Conservation (phyloP, 2,888 invertebrate species). For the Myopa tessellatipennis region DNA sequence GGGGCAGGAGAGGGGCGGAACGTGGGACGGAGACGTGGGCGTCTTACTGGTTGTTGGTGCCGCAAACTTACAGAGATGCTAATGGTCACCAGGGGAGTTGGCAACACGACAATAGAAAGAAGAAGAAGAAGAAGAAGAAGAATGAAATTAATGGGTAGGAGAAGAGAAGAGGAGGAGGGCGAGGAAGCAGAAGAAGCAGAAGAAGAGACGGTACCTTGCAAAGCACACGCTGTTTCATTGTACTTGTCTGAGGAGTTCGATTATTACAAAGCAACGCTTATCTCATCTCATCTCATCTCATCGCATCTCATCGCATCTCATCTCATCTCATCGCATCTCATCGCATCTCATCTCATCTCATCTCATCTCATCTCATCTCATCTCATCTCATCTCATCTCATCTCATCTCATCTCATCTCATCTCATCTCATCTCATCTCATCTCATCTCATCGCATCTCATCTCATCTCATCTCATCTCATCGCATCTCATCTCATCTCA, state of each 20-base stretch:
- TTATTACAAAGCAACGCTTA: neutral
- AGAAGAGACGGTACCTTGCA: too few species aligned
- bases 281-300: neutral
- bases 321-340: slow-evolving; percentile 7
- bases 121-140: neutral
- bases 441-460: slow-evolving; percentile 4
- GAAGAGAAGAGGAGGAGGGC: neutral
- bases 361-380: slow-evolving; percentile 11
- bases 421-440: neutral
- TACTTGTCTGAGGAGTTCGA: too few species aligned
- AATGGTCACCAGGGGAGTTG: neutral
- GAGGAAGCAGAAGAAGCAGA: neutral
- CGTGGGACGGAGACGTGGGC: too few species aligned
- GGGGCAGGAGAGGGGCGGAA: too few species aligned
- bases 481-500: slow-evolving; percentile 2
- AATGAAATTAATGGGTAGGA: neutral
- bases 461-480: slow-evolving; percentile 6
- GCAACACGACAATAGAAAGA: neutral
- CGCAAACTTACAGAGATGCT: too few species aligned
- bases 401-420: neutral
- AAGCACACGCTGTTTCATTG: too few species aligned
- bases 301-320: neutral
- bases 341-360: slow-evolving; percentile 7
- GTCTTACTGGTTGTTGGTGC: too few species aligned
- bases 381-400: slow-evolving; percentile 11